phyloP scores from a whole-genome alignment of 1,140 invertebrate species.

The Drosophila kohkoa region DNA sequence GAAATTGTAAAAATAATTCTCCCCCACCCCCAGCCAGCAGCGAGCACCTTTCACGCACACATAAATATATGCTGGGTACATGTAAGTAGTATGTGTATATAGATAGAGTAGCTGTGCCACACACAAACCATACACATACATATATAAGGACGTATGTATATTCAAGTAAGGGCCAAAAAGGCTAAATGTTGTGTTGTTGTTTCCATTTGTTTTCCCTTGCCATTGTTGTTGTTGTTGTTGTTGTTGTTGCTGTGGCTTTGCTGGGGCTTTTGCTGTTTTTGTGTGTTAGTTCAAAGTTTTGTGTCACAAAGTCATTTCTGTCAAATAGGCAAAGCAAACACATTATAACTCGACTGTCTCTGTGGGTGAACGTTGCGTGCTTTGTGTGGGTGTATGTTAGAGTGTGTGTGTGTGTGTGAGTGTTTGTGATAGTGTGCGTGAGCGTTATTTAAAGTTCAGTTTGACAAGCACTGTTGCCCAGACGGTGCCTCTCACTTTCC shows the following conservation, averaged over 20 bases:
- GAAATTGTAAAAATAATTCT: slow-evolving; percentile 80
- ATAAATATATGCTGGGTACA: slow-evolving; percentile 13
- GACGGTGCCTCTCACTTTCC: slow-evolving; percentile 21
- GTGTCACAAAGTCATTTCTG: slow-evolving; percentile 64
- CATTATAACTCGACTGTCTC: slow-evolving; percentile 44
- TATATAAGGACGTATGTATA: neutral
- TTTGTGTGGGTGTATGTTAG: no score
- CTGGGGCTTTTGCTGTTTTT: slow-evolving; percentile 26
- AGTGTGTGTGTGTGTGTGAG: neutral
- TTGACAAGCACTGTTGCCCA: slow-evolving; percentile 28
- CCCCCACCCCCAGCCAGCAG: slow-evolving; percentile 30
- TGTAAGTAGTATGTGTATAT: no score
- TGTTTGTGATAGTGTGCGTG: neutral
- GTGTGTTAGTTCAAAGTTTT: slow-evolving; percentile 50
- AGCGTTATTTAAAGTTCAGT: slow-evolving; percentile 47
- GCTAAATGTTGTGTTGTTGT: slow-evolving; percentile 47
- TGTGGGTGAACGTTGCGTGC: neutral
- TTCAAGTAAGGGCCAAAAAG: slow-evolving; percentile 50
- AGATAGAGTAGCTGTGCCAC: neutral
- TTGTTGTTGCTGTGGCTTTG: slow-evolving; percentile 30
- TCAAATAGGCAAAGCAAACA: slow-evolving; percentile 65
- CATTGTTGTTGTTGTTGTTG: slow-evolving; percentile 17
- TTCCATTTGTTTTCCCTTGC: slow-evolving; percentile 38
- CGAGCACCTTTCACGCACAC: slow-evolving; percentile 21
- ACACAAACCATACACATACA: slow-evolving; percentile 1